Percentiles rank a stretch among this genome's conserved stretches.
Conservation (phyloP, 2,797 vertebrate genomes). For the Champsocephalus gunnari region DNA sequence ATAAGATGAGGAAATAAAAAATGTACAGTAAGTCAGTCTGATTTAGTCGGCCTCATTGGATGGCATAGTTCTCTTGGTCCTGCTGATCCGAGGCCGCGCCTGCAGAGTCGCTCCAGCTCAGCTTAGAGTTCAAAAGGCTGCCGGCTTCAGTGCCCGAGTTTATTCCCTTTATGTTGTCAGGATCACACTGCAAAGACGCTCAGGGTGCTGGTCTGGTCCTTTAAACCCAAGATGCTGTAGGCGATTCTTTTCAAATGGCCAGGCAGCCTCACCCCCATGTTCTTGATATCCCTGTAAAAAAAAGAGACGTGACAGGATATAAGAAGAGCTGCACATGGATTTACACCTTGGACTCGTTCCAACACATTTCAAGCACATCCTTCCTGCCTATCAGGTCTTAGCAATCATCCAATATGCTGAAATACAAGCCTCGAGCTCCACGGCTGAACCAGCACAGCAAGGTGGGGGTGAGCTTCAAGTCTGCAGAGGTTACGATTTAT, state of each 20-base stretch:
- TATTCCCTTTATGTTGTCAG: slow-evolving; percentile 29
- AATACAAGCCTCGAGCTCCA: slow-evolving; percentile 33
- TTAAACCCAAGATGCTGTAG: slow-evolving; percentile 95
- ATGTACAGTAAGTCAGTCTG: slow-evolving; percentile 70
- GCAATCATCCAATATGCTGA: slow-evolving; percentile 36
- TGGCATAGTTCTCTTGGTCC: slow-evolving; percentile 57
- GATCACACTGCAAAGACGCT: slow-evolving; percentile 89
- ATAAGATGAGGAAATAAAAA: slow-evolving; percentile 71
- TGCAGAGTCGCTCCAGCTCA: slow-evolving; percentile 73
- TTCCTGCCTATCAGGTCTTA: slow-evolving; percentile 50
- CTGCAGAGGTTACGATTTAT: slow-evolving; percentile 43
- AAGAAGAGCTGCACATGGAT: slow-evolving; percentile 33
- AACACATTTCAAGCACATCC: slow-evolving; percentile 51
- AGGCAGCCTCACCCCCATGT: slow-evolving; percentile 92
- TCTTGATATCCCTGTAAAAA: slow-evolving; percentile 90
- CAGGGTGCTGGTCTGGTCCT: slow-evolving; percentile 91
- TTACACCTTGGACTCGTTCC: slow-evolving; percentile 45
- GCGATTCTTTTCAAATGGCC: slow-evolving; percentile 96
- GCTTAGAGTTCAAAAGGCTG: slow-evolving; percentile 74
- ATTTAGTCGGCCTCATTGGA: slow-evolving; percentile 57
- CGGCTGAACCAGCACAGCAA: slow-evolving; percentile 20
- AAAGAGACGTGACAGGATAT: slow-evolving; percentile 51
- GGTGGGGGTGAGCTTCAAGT: slow-evolving; percentile 40
- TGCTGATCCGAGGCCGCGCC: slow-evolving; percentile 65
- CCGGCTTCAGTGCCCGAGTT: slow-evolving; percentile 64